Conservation (phyloP, 2,888 invertebrate genomes). For the Papilio demoleus region DNA sequence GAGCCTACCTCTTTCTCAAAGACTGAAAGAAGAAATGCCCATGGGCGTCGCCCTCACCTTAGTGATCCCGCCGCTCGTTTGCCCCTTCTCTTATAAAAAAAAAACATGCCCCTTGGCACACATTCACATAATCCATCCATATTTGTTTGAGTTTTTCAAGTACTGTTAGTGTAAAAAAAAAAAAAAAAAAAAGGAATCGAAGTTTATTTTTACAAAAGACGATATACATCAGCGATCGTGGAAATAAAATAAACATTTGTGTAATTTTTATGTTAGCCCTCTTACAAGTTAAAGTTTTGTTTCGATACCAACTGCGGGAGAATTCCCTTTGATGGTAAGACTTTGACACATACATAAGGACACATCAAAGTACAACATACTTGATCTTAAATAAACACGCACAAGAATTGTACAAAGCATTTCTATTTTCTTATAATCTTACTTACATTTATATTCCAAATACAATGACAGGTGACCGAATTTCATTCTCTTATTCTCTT, state of each 20-base stretch:
- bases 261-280: conserved; percentile 37
- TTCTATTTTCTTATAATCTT: conserved; percentile 12
- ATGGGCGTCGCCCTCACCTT: no score
- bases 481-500: background rate
- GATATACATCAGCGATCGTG: conserved; percentile 37
- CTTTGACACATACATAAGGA: conserved; percentile 23
- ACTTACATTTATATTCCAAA: background rate
- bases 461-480: background rate
- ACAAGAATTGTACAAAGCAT: background rate
- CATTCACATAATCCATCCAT: no score
- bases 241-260: conserved; percentile 34
- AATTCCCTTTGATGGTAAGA: conserved; percentile 41
- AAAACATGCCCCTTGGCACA: no score
- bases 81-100: no score
- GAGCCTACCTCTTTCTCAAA: no score
- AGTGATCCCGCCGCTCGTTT: no score
- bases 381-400: conserved; percentile 37
- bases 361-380: conserved; percentile 36
- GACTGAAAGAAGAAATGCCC: no score
- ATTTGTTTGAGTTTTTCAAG: no score
- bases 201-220: conserved; percentile 2
- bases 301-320: conserved; percentile 38
- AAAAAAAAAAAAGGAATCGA: no score
- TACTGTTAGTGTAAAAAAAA: no score
- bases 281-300: conserved; percentile 33